A percentile compares a stretch with the other conserved stretches of the same genome.
These are phyloP conservation scores for Cynoglossus semilaevis DNA, from an alignment of 2,113 vertebrate genomes.

Conservation along the genomic window DNA sequence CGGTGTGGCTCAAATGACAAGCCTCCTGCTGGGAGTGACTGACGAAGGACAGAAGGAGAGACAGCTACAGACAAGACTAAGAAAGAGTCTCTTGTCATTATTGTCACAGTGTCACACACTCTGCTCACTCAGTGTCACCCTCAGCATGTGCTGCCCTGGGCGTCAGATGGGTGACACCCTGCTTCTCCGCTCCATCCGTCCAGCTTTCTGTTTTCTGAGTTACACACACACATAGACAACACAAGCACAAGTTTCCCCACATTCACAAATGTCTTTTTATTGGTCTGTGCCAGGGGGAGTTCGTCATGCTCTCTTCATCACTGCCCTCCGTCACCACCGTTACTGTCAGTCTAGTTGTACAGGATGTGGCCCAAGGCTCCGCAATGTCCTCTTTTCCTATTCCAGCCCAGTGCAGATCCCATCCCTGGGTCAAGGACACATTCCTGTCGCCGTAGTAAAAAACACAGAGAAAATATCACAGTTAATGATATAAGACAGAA, in stretches of 20 bases:
- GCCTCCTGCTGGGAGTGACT: no score
- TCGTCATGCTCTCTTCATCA: constrained; percentile 41
- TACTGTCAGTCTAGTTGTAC: constrained; percentile 45
- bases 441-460: constrained; percentile 34
- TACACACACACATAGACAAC: constrained; percentile 17
- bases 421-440: constrained; percentile 57
- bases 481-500: constrained; percentile 32
- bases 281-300: constrained; percentile 38
- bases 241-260: constrained; percentile 21
- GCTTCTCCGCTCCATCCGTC: constrained; percentile 39
- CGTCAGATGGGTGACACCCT: constrained; percentile 59
- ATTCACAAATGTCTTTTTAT: constrained; percentile 20
- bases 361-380: constrained; percentile 40
- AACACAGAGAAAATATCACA: constrained; percentile 7
- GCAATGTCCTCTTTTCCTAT: constrained; percentile 41
- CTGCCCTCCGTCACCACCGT: constrained; percentile 35
- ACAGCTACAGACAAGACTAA: no score
- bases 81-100: constrained; percentile 61
- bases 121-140: constrained; percentile 58
- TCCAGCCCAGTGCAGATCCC: constrained; percentile 18
- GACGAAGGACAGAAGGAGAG: no score
- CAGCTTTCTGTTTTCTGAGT: constrained; percentile 31
- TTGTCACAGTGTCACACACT: constrained; percentile 57
- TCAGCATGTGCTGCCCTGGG: constrained; percentile 54
- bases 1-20: no score